Percentiles rank a stretch among this genome's conserved stretches.
Conservation (phyloP, 2,888 invertebrate genomes). For the Pterostichus niger region DNA sequence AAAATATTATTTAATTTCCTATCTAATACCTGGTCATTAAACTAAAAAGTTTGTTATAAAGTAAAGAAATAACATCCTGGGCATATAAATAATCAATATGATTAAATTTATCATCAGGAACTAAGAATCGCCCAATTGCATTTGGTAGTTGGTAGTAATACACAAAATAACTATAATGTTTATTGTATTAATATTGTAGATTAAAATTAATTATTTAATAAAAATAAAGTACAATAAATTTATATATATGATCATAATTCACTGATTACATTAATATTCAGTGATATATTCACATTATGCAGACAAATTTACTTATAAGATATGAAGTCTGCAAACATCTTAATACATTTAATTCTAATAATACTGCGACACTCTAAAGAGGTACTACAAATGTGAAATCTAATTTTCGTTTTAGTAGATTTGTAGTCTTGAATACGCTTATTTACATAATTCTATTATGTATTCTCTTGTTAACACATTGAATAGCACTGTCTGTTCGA, state of each 20-base stretch:
- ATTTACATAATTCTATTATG: neutral
- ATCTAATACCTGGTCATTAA: conserved; percentile 17
- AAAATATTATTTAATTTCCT: too few species aligned
- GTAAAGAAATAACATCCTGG: conserved; percentile 8
- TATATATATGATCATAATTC: too few species aligned
- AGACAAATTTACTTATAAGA: neutral
- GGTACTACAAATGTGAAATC: neutral
- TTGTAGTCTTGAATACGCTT: neutral
- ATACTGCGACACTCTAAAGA: neutral
- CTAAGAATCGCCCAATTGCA: neutral
- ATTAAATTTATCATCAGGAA: conserved; percentile 18
- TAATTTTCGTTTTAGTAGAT: conserved; percentile 20
- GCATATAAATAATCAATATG: conserved; percentile 36
- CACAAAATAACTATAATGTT: too few species aligned
- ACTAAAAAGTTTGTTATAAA: conserved; percentile 35
- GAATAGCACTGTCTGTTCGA: too few species aligned
- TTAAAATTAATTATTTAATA: too few species aligned
- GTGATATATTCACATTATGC: too few species aligned
- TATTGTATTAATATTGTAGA: too few species aligned
- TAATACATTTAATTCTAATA: neutral
- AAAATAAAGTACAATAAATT: too few species aligned
- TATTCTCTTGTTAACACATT: neutral
- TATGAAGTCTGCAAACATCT: conserved; percentile 27
- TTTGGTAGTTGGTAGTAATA: conserved; percentile 15
- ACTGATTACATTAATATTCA: too few species aligned